These are phyloP conservation scores for Drosophila kuntzei DNA, from an alignment of 2,888 invertebrate genomes.

Conservation along the genomic window DNA sequence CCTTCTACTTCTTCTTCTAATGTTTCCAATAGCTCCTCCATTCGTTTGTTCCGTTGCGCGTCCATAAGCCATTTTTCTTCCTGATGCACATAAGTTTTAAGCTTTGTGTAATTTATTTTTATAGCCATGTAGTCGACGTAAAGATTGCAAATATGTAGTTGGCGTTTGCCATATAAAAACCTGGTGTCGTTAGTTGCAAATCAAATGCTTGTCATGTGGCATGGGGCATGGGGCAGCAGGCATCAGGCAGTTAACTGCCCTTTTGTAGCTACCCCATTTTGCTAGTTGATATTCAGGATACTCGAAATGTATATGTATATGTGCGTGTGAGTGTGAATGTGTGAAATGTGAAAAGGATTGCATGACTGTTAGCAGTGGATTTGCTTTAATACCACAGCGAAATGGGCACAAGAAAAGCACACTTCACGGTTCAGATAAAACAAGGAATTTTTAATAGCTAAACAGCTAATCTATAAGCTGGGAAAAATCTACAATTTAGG, in stretches of 20 bases:
- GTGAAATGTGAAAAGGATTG: slow-evolving; percentile 34
- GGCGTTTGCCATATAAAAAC: slow-evolving; percentile 42
- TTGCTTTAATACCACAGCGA: slow-evolving; percentile 20
- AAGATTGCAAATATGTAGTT: slow-evolving; percentile 79
- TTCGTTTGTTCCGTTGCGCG: slow-evolving; percentile 66
- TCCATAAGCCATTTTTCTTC: slow-evolving; percentile 80
- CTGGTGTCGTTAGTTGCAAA: slow-evolving; percentile 61
- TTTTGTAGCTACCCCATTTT: slow-evolving; percentile 20
- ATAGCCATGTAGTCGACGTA: slow-evolving; percentile 74
- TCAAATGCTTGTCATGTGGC: slow-evolving; percentile 53
- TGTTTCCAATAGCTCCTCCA: slow-evolving; percentile 19
- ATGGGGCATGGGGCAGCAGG: neutral
- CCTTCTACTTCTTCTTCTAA: neutral
- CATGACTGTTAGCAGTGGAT: slow-evolving; percentile 50
- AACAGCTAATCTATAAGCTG: slow-evolving; percentile 5
- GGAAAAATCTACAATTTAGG: neutral
- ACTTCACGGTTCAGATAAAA: neutral
- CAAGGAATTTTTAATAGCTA: neutral
- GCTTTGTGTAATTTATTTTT: slow-evolving; percentile 77
- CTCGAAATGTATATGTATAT: neutral
- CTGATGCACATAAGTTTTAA: slow-evolving; percentile 78
- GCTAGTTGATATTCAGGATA: slow-evolving; percentile 18
- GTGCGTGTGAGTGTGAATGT: neutral
- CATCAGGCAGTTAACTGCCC: slow-evolving; percentile 4
- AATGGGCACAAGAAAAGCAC: slow-evolving; percentile 30